Conservation (phyloP, 2,888 invertebrate genomes). For the Drosophila conformis region DNA sequence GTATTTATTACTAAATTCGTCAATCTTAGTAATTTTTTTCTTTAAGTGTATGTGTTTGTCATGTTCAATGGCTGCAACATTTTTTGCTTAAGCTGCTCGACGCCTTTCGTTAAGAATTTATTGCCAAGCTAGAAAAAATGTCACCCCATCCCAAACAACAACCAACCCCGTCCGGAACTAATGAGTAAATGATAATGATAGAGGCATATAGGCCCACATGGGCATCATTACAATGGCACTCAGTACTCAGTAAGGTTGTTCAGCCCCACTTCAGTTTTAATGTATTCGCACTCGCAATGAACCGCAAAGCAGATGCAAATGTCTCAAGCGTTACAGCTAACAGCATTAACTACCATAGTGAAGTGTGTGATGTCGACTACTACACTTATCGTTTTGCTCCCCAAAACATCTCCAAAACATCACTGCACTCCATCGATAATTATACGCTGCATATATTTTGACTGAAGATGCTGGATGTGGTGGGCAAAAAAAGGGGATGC, state of each 20-base stretch:
- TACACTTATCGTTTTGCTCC: slow-evolving; percentile 58
- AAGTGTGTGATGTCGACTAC: slow-evolving; percentile 32
- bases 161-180: slow-evolving; percentile 31
- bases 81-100: slow-evolving; percentile 24
- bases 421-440: slow-evolving; percentile 73
- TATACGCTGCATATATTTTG: slow-evolving; percentile 77
- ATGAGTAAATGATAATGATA: slow-evolving; percentile 69
- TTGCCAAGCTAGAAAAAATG: slow-evolving; percentile 63
- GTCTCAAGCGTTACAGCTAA: slow-evolving; percentile 74
- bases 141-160: not conserved
- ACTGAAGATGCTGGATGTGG: slow-evolving; percentile 5
- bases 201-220: slow-evolving; percentile 1
- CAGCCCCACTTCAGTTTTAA: slow-evolving; percentile 70
- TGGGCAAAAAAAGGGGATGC: not conserved
- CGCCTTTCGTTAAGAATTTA: slow-evolving; percentile 58
- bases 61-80: slow-evolving; percentile 35
- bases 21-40: not conserved
- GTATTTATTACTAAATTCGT: not conserved
- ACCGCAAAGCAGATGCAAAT: slow-evolving; percentile 79
- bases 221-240: slow-evolving; percentile 5
- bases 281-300: slow-evolving; percentile 79
- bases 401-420: slow-evolving; percentile 29
- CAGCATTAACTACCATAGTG: slow-evolving; percentile 74
- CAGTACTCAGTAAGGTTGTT: slow-evolving; percentile 4
- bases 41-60: slow-evolving; percentile 20